Evolutionary conservation across 2,888 invertebrate species (phyloP).

Genomic region (Terebella lapidaria): DNA sequence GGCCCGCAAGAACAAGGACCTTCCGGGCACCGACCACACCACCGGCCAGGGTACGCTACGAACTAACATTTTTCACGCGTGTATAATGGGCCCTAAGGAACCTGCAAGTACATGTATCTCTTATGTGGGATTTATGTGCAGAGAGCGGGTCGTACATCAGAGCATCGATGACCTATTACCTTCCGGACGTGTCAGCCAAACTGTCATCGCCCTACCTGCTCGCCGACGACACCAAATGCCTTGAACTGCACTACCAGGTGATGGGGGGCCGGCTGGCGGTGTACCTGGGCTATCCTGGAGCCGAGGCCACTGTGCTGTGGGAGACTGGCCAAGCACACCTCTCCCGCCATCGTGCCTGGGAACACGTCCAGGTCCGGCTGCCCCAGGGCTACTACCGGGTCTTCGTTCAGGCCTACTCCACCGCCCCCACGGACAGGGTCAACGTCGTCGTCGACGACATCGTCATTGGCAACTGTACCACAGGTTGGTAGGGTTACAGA

Average conservation of each 20-base stretch:
- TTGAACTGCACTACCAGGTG: background rate
- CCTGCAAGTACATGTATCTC: too few relatives aligned
- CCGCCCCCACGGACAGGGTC: background rate
- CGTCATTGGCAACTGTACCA: background rate
- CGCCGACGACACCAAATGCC: background rate
- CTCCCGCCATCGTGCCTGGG: background rate
- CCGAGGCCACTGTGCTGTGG: background rate
- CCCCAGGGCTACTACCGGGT: background rate
- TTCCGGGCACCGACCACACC: too few relatives aligned
- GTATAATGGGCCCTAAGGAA: too few relatives aligned
- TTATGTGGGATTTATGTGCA: too few relatives aligned
- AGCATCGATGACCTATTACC: background rate
- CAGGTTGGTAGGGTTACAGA: background rate
- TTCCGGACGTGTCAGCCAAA: background rate
- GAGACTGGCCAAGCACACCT: background rate
- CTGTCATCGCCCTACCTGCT: background rate
- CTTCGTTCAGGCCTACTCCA: background rate
- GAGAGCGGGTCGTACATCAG: too few relatives aligned
- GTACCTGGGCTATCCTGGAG: background rate
- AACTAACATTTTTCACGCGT: too few relatives aligned
- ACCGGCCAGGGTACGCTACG: too few relatives aligned
- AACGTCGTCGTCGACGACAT: background rate
- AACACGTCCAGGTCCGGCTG: background rate
- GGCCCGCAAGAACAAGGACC: too few relatives aligned
- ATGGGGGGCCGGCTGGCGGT: background rate